Evolutionary conservation across 2,888 invertebrate species (phyloP), one percentile per base, ranked within the genome.

Genomic region (Oxycera nigricornis): DNA sequence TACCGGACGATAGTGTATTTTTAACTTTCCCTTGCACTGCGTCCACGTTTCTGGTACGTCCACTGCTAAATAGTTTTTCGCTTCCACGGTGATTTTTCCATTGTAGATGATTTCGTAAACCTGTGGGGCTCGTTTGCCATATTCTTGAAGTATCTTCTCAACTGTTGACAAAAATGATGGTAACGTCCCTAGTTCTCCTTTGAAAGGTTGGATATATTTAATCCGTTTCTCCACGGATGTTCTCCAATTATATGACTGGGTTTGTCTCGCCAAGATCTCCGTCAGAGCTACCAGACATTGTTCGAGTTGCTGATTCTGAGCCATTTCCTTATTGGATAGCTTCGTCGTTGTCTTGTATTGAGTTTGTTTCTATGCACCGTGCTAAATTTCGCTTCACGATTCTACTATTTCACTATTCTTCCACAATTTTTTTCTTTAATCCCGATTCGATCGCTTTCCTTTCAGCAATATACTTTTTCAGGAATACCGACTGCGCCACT

Each of bases 401-500:
- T 7, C 35, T 35, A 35, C 35, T 6, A 24, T 55, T 59, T 26
- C 30, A 0, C 59, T 28, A 26, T 14, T 59, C 1, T 28, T 28
- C 14, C 24, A 14, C 28, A 59, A 24, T 9, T 11, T 59, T 28
- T 26, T 59, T 26, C 50, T 50, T 50, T 50, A 50, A 11, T 50
- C 17, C 50, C 50, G 17, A 50, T 6, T 35, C 35, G 35, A n/a
- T n/a, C n/a, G n/a, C n/a, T n/a, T n/a, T 39, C 39, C 39, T 14
- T 39, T 14, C 9, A 50, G 17, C 50, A 11, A 17, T 55, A 22
- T 22, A 55, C 17, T 55, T 61, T 35, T 61, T 61, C 24, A 31
- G 28, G 59, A 28, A 59, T 14, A 26, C 59, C 61, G 61, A 61
- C 61, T 31, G 35, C 35, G 61, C 61, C 61, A 61, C 7, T 61